Evolutionary conservation across 2,888 invertebrate species (phyloP), one percentile per base, ranked within the genome.

Genomic region (Drosophila maculinotata): DNA sequence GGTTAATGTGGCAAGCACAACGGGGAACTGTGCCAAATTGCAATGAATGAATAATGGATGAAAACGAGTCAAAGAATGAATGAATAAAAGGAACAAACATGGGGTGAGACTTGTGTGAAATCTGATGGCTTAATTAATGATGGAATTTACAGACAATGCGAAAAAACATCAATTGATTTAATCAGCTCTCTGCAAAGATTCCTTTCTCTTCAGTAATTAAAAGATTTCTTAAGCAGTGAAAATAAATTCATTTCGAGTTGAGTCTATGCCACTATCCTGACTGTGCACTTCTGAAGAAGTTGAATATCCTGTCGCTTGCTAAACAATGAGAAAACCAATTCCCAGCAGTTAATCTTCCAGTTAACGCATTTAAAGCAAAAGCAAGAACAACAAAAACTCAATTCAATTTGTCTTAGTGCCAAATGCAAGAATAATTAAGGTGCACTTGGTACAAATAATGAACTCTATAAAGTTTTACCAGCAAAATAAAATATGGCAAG

Each of bases 391-490:
- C 6, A 35, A 66, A 41, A 73, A 36, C 39, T 39, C 51, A 63
- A 75, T 58, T 51, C 36, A 69, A 63, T 63, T 72, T 52, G 52
- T 39, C 17, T 33, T 23, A 38, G 39, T 52, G 51, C 35, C 51
- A 51, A 69, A 54, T 72, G 47, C 38, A 63, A 17, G 42, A 75
- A 63, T 75, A 54, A 72, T 72, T 63, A 63, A 58, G 54, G 70
- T 30, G 26, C 53, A 31, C 41, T 75, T 54, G 63, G 38, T 12
- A 35, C 42, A 31, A 54, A 56, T 72, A 69, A 75, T 72, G 51
- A 75, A 72, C 76, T 56, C 57, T 15, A 44, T 58, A 75, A 72
- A 75, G 54, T 75, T 75, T 58, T 63, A 52, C 42, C 45, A 63
- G 51, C 53, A 20, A 12, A 58, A 54, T 63, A 58, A 69, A 72